Conservation (phyloP, 2,797 vertebrate species). For the Pseudopleuronectes americanus region DNA sequence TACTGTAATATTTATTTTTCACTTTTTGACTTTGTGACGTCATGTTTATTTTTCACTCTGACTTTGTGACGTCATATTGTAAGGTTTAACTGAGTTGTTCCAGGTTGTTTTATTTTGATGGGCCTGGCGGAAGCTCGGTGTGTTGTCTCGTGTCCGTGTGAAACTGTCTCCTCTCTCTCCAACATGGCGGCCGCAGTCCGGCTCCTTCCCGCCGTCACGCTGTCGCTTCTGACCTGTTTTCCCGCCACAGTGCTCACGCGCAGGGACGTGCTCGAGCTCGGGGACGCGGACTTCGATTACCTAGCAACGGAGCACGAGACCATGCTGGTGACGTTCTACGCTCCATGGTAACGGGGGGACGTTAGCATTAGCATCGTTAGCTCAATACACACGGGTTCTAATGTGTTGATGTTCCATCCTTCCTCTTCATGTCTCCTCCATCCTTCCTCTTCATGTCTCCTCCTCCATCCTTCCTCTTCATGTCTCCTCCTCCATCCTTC, state of each 20-base stretch:
- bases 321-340: slow-evolving; percentile 85
- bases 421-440: no score
- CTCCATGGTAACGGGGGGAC: slow-evolving; percentile 79
- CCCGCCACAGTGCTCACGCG: slow-evolving; percentile 37
- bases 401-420: not conserved
- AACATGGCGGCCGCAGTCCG: slow-evolving; percentile 40
- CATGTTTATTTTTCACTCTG: rapidly evolving
- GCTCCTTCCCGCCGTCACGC: slow-evolving; percentile 22
- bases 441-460: not conserved
- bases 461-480: not conserved
- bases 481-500: not conserved
- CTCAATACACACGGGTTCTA: not conserved
- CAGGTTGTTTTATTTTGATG: slow-evolving; percentile 34
- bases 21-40: no score
- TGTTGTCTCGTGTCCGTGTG: not conserved
- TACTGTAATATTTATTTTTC: no score
- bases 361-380: slow-evolving; percentile 12
- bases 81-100: not conserved
- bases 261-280: slow-evolving; percentile 79
- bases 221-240: slow-evolving; percentile 28
- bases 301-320: slow-evolving; percentile 81
- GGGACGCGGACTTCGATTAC: slow-evolving; percentile 83
- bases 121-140: slow-evolving; percentile 8
- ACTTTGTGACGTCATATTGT: not conserved
- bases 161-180: not conserved